Percentiles rank a stretch among this genome's conserved stretches.
These are phyloP conservation scores for Neoitamus cyanurus DNA, from an alignment of 2,888 invertebrate species.

Conservation along the genomic window DNA sequence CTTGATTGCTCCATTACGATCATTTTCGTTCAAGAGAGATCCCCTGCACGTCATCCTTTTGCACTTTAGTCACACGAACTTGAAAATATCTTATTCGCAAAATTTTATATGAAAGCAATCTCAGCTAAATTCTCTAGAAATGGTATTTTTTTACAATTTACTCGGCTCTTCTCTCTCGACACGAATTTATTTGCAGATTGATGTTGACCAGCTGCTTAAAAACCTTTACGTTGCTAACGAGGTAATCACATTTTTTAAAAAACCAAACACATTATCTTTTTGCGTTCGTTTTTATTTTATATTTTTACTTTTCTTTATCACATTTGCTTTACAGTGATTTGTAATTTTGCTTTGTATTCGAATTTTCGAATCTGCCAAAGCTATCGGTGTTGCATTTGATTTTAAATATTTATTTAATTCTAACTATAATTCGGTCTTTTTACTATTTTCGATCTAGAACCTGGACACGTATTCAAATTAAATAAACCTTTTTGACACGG, in stretches of 20 bases:
- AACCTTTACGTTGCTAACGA: conserved; percentile 68
- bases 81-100: not conserved
- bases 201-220: conserved; percentile 69
- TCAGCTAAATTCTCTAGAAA: conserved; percentile 46
- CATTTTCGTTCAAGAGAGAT: conserved; percentile 47
- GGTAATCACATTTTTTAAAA: conserved; percentile 61
- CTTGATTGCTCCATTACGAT: conserved; percentile 43
- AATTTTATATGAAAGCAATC: conserved; percentile 6
- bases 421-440: conserved; percentile 16
- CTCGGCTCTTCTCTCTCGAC: conserved; percentile 51
- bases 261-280: not conserved
- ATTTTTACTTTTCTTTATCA: conserved; percentile 14
- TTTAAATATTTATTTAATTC: conserved; percentile 5
- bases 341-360: not conserved
- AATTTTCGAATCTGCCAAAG: conserved; percentile 6
- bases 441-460: conserved; percentile 37
- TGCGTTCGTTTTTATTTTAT: conserved; percentile 20
- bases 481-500: not conserved
- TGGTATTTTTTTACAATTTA: conserved; percentile 55
- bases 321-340: conserved; percentile 1
- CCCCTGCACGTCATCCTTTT: not conserved
- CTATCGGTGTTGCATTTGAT: conserved; percentile 26
- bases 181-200: conserved; percentile 65
- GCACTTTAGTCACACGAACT: conserved; percentile 2
- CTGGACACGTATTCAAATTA: not conserved